phyloP scores from a whole-genome alignment of 2,888 invertebrate species.

The Chloromyia formosa region DNA sequence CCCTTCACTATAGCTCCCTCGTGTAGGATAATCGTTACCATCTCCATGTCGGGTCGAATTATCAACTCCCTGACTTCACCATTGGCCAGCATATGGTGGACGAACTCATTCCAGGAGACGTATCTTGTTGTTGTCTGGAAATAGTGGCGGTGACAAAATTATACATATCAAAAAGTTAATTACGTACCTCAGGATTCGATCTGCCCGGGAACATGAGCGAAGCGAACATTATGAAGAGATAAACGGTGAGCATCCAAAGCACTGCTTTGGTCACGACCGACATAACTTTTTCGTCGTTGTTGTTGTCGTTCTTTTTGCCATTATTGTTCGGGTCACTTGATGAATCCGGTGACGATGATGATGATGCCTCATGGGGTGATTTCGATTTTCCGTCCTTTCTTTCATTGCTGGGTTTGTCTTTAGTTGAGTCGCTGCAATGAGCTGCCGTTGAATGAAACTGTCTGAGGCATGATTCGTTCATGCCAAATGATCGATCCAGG shows the following conservation, averaged over 20 bases:
- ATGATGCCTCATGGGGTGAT: not conserved
- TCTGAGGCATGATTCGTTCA: conserved; percentile 55
- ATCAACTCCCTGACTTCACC: conserved; percentile 93
- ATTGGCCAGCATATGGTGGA: conserved; percentile 91
- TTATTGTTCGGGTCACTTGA: conserved; percentile 52
- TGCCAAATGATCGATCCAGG: conserved; percentile 57
- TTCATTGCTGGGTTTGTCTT: conserved; percentile 20
- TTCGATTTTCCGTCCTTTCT: not conserved
- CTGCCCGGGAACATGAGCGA: conserved; percentile 76
- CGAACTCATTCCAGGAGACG: conserved; percentile 97
- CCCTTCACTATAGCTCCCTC: conserved; percentile 90
- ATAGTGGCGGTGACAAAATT: not conserved
- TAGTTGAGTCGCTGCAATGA: conserved; percentile 1
- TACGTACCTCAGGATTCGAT: conserved; percentile 80
- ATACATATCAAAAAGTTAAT: no score
- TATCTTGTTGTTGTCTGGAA: conserved; percentile 67
- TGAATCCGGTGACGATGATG: conserved; percentile 39
- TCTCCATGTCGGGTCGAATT: conserved; percentile 83
- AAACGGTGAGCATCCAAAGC: conserved; percentile 82
- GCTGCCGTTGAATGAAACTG: conserved; percentile 52
- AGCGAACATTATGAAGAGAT: conserved; percentile 76
- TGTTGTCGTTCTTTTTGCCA: conserved; percentile 68
- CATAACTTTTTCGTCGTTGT: conserved; percentile 76
- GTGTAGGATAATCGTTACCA: conserved; percentile 84
- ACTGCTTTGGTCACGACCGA: conserved; percentile 78